Conservation (phyloP, 2,888 invertebrate genomes). For the Scelioninae gen. 2 region DNA sequence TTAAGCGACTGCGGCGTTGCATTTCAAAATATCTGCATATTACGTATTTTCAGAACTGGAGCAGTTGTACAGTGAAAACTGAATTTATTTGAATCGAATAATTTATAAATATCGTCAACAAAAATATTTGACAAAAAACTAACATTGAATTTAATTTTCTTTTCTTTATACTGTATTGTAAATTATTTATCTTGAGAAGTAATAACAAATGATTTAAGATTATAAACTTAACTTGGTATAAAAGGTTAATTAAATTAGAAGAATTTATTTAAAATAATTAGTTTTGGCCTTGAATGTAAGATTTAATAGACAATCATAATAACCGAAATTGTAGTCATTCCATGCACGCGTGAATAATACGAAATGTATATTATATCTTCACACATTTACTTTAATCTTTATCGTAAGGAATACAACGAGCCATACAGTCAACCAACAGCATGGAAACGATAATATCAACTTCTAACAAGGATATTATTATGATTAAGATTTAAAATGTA, state of each 20-base stretch:
- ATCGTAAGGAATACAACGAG: conserved; percentile 50
- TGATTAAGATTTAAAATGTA: conserved; percentile 45
- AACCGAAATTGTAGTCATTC: conserved; percentile 44
- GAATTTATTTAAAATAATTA: not conserved
- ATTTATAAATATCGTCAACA: conserved; percentile 24
- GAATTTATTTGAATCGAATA: conserved; percentile 14
- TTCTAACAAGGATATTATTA: conserved; percentile 49
- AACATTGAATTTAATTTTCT: conserved; percentile 22
- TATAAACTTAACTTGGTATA: no score
- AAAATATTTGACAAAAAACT: conserved; percentile 30
- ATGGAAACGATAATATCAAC: conserved; percentile 47
- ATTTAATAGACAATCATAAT: conserved; percentile 39
- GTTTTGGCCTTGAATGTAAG: not conserved
- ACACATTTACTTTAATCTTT: conserved; percentile 50
- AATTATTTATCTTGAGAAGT: no score
- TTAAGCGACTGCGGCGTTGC: conserved; percentile 9
- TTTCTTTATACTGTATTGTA: no score
- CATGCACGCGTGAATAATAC: conserved; percentile 30
- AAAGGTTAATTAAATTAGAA: no score
- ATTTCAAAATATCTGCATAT: conserved; percentile 24
- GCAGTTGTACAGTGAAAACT: conserved; percentile 12
- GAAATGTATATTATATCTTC: conserved; percentile 47
- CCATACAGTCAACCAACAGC: conserved; percentile 42
- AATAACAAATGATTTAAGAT: no score
- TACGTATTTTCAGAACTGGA: conserved; percentile 8